Conservation (phyloP, 2,113 vertebrate species). For the Xenopus borealis region DNA sequence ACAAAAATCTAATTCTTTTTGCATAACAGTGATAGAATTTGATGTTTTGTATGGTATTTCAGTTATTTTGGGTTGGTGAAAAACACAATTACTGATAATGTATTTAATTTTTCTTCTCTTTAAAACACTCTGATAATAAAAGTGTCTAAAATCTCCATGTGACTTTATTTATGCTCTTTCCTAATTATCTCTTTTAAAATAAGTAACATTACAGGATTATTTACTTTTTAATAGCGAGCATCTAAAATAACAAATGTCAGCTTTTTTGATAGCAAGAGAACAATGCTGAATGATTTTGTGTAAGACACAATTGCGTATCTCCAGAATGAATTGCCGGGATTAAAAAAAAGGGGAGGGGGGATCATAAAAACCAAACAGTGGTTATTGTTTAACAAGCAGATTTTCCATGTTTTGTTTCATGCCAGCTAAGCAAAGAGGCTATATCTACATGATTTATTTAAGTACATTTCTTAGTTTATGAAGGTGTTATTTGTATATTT, state of each 20-base stretch:
- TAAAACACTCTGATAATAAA: conserved; percentile 86
- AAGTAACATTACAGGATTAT: conserved; percentile 70
- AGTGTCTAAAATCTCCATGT: conserved; percentile 76
- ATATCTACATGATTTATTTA: conserved; percentile 85
- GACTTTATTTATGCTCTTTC: conserved; percentile 74
- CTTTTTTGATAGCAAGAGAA: conserved; percentile 69
- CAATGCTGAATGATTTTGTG: conserved; percentile 77
- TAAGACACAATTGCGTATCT: conserved; percentile 78
- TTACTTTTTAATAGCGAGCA: conserved; percentile 77
- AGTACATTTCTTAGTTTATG: conserved; percentile 78
- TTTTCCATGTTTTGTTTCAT: conserved; percentile 78
- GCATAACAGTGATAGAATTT: no score
- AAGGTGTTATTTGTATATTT: conserved; percentile 77
- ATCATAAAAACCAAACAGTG: conserved; percentile 77
- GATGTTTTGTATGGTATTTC: no score
- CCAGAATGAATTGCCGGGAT: conserved; percentile 77
- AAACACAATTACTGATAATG: conserved; percentile 62
- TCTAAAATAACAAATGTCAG: conserved; percentile 78
- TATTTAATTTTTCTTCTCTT: conserved; percentile 79
- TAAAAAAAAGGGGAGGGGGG: conserved; percentile 60
- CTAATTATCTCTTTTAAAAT: conserved; percentile 74
- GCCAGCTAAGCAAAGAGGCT: conserved; percentile 78
- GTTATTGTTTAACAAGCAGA: conserved; percentile 85
- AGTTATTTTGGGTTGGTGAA: no score
- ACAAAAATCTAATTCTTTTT: no score